Evolutionary conservation across 2,797 vertebrate genomes (phyloP).

Genomic region (Crax fasciolata): DNA sequence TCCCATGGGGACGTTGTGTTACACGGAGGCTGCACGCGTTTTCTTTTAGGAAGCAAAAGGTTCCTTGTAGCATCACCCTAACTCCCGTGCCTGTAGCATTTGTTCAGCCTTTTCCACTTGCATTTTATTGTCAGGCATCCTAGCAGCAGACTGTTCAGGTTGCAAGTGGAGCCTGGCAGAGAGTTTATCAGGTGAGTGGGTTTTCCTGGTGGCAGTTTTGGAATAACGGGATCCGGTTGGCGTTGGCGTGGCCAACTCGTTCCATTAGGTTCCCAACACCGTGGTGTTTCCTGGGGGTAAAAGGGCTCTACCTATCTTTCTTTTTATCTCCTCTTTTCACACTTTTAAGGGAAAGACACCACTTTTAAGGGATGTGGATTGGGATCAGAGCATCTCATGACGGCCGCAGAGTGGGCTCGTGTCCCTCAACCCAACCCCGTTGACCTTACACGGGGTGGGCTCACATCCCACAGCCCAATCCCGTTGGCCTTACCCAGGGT

Average conservation of each 20-base stretch:
- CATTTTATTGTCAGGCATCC: conserved; percentile 65
- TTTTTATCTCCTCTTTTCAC: neutral
- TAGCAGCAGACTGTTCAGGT: conserved; percentile 56
- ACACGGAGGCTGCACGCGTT: too few species aligned
- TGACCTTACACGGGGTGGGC: neutral
- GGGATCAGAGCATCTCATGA: neutral
- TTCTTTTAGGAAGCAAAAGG: neutral
- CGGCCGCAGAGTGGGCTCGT: neutral
- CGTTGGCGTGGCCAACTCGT: neutral
- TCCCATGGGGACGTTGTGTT: accelerated
- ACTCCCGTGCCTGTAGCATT: neutral
- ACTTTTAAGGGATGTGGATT: neutral
- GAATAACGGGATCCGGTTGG: neutral
- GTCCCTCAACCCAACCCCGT: neutral
- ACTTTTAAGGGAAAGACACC: neutral
- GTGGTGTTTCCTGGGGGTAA: neutral
- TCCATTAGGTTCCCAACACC: neutral
- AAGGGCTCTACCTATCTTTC: neutral
- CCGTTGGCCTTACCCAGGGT: neutral
- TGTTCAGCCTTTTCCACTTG: conserved; percentile 39
- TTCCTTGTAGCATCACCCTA: neutral
- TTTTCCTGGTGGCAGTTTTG: conserved; percentile 18
- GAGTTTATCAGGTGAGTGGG: conserved; percentile 44
- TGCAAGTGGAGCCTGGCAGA: conserved; percentile 45
- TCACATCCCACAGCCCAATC: neutral